Conservation (phyloP, 2,113 vertebrate species). For the Neofelis nebulosa region DNA sequence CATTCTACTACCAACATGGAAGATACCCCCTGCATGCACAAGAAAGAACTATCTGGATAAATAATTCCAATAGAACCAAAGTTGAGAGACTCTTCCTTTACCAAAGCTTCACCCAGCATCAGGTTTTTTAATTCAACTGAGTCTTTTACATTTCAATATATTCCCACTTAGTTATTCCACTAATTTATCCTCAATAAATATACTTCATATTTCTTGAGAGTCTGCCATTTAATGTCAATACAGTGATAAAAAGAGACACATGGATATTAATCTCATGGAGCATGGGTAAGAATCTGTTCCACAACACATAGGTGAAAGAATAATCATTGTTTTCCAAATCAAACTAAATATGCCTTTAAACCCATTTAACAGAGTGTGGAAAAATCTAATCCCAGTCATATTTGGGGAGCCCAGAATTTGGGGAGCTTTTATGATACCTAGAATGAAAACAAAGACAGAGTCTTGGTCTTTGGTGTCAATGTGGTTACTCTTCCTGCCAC, state of each 20-base stretch:
- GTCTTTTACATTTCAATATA: neutral
- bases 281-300: neutral
- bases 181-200: neutral
- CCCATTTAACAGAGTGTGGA: neutral
- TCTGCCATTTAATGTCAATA: neutral
- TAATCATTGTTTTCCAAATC: neutral
- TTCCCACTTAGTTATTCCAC: neutral
- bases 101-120: neutral
- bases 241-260: neutral
- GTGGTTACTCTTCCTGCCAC: neutral
- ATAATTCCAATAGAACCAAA: neutral
- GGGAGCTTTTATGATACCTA: neutral
- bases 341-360: neutral
- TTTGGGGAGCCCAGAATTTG: neutral
- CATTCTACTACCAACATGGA: neutral
- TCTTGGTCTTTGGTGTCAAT: neutral
- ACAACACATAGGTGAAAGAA: neutral
- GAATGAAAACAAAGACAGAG: neutral
- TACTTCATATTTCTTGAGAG: neutral
- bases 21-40: too few relatives aligned
- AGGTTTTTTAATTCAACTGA: neutral
- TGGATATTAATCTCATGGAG: neutral
- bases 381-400: neutral
- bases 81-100: neutral
- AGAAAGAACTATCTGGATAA: neutral